phyloP scores from a whole-genome alignment of 2,113 vertebrate genomes.

The Galeopterus variegatus region DNA sequence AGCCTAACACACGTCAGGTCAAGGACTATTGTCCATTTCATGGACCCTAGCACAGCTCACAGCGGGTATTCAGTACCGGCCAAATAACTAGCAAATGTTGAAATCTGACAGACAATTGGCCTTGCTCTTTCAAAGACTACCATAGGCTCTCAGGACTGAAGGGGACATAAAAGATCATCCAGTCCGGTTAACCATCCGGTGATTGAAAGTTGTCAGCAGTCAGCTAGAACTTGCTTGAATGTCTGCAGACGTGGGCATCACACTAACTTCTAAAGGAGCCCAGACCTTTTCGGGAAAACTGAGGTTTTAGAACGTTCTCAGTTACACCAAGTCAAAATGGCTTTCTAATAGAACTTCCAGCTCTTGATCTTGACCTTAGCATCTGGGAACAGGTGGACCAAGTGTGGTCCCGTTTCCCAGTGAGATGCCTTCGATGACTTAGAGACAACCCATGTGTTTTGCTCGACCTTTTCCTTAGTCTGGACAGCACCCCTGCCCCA shows the following conservation, averaged over 20 bases:
- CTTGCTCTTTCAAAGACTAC: background rate
- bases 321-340: background rate
- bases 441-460: background rate
- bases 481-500: background rate
- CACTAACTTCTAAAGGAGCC: background rate
- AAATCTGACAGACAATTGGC: background rate
- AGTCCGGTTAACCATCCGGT: background rate
- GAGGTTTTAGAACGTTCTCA: constrained; percentile 5
- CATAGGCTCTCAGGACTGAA: background rate
- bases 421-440: background rate
- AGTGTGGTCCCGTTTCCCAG: background rate
- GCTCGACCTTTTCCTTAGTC: background rate
- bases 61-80: background rate
- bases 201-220: background rate
- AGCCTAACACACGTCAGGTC: background rate
- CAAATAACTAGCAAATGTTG: background rate
- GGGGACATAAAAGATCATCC: background rate
- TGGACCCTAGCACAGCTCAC: background rate
- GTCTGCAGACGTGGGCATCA: background rate
- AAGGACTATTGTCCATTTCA: background rate
- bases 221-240: background rate
- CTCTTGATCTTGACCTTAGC: background rate
- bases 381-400: background rate
- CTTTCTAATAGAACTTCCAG: background rate
- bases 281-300: background rate